Percentiles rank a stretch among this genome's conserved stretches.
Evolutionary conservation across 2,888 invertebrate genomes (phyloP).

Genomic region (Ashinkailepas kermadecensis): DNA sequence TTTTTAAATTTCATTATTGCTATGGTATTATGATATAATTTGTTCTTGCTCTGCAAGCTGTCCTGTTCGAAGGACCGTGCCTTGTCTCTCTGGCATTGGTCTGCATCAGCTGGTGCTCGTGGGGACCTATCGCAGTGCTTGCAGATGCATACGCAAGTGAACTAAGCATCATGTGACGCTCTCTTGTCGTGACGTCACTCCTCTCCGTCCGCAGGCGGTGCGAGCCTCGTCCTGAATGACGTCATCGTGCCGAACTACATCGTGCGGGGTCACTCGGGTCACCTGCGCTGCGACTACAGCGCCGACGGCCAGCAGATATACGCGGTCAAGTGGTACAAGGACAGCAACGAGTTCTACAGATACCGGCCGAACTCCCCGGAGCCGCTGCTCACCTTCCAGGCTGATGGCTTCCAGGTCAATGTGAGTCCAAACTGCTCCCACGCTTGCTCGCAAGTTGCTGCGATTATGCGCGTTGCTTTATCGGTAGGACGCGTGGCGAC

Average conservation of each 20-base stretch:
- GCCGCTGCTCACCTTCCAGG: background rate
- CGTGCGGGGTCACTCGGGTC: conserved; percentile 6
- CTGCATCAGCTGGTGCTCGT: too few species aligned
- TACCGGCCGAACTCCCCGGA: background rate
- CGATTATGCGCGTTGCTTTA: too few species aligned
- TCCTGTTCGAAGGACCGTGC: too few species aligned
- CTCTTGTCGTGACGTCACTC: too few species aligned
- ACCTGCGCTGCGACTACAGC: conserved; percentile 11
- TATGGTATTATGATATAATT: too few species aligned
- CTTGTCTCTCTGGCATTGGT: too few species aligned
- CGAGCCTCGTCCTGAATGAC: background rate
- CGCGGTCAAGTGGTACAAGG: conserved; percentile 20
- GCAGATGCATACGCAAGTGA: too few species aligned
- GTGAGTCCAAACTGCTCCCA: background rate
- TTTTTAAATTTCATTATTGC: too few species aligned
- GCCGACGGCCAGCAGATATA: background rate
- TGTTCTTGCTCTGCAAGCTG: too few species aligned
- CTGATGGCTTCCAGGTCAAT: background rate
- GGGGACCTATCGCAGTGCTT: too few species aligned
- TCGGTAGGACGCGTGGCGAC: too few species aligned
- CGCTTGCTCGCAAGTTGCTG: background rate
- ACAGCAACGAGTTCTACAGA: background rate
- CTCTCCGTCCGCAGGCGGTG: background rate
- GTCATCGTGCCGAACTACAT: background rate
- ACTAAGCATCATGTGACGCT: too few species aligned